phyloP scores from a whole-genome alignment of 1,140 invertebrate species.

The Hylyphantes graminicola region DNA sequence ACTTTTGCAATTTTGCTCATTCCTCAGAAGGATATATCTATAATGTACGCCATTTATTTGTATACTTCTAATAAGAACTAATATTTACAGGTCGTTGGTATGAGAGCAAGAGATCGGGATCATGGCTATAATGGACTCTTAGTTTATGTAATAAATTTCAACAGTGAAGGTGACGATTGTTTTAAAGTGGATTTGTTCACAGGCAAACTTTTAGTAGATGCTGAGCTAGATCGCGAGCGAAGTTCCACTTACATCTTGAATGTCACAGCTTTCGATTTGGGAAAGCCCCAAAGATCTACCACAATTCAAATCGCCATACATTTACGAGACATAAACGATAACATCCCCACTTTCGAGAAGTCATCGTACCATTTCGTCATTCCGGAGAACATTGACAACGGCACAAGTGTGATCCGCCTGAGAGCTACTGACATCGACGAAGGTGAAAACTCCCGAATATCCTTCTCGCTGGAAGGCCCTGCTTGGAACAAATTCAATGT shows the following conservation, averaged over 20 bases:
- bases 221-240: conserved; percentile 88
- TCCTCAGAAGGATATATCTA: not conserved
- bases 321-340: conserved; percentile 70
- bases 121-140: conserved; percentile 91
- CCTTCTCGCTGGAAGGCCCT: conserved; percentile 83
- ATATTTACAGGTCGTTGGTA: conserved; percentile 71
- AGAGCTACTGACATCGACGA: conserved; percentile 82
- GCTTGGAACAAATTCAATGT: conserved; percentile 88
- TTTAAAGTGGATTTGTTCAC: conserved; percentile 87
- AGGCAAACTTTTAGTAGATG: conserved; percentile 84
- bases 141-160: conserved; percentile 85
- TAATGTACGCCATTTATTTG: not conserved
- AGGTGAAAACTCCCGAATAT: conserved; percentile 81
- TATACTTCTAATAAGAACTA: not conserved
- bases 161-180: conserved; percentile 79
- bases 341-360: conserved; percentile 69
- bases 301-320: conserved; percentile 78
- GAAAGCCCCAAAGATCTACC: conserved; percentile 82
- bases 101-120: conserved; percentile 84
- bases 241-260: conserved; percentile 86
- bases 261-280: conserved; percentile 88
- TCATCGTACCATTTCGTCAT: conserved; percentile 74
- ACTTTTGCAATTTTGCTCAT: not conserved
- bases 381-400: conserved; percentile 73
- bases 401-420: conserved; percentile 74